Evolutionary conservation across 2,113 vertebrate species (phyloP).

Genomic region (Sprattus sprattus): DNA sequence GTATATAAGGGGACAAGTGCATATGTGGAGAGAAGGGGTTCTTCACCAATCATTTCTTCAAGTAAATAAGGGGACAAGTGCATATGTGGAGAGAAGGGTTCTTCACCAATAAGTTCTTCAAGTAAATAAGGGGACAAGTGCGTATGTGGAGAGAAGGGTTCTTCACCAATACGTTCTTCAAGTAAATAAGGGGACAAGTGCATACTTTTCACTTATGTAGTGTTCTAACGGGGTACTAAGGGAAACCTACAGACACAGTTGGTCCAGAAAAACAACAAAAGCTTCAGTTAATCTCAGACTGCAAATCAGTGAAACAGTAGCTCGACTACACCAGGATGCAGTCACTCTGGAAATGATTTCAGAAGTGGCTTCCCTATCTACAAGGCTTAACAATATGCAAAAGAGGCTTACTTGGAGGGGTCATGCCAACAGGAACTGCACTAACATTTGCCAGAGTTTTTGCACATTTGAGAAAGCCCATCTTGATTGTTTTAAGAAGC

Average conservation of each 20-base stretch:
- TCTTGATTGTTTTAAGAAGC: neutral
- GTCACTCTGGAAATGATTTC: slow-evolving; percentile 4
- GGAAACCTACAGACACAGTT: neutral
- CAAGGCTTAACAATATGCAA: neutral
- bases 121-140: too few relatives aligned
- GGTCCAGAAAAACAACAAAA: neutral
- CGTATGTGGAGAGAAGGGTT: neutral
- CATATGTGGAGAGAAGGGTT: neutral
- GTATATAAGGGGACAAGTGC: too few relatives aligned
- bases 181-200: too few relatives aligned
- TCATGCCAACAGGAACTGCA: neutral
- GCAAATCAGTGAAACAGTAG: neutral
- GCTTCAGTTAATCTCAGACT: neutral
- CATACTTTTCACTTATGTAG: too few relatives aligned
- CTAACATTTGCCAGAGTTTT: neutral
- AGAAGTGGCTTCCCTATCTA: neutral
- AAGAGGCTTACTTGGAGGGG: neutral
- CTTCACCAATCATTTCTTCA: neutral
- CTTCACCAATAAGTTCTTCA: neutral
- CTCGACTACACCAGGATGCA: neutral
- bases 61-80: too few relatives aligned
- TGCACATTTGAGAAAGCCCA: neutral
- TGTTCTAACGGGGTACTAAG: too few relatives aligned
- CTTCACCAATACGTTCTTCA: neutral
- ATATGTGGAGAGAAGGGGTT: neutral